Base-by-base conservation (phyloP, 1,140 invertebrate genomes). In the Drosophila asahinai region DNA sequence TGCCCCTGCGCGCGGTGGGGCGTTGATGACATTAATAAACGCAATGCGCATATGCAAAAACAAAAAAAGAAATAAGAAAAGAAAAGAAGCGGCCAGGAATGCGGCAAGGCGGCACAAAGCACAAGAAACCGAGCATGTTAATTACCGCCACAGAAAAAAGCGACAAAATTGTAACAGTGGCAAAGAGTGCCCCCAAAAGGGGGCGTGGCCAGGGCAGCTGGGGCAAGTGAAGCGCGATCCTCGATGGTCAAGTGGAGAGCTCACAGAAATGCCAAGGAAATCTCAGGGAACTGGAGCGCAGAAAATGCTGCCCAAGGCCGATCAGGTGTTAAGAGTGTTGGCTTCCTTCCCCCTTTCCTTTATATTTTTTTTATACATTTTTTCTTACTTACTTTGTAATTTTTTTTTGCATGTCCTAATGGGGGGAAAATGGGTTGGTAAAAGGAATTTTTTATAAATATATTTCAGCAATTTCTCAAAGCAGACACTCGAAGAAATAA, bases 1-100 rank as follows among this genome's bases (percentile, higher is more conserved):
- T 43, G 43, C 27, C 25, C 33, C 49, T n/a, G 27, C 49, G 45
- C 45, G 68, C 57, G 33, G 33, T 66, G 60, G 72, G 80, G 83
- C 83, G 84, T 89, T 87, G 83, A 87, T 87, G 83, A 72, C 83
- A 87, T 87, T 87, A 87, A 87, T 87, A 87, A 87, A 83, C 64
- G 83, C 72, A 83, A 79, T 61, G 72, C 47, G 52, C 76, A 80
- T 86, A 86, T 86, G 83, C 83, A 86, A 87, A 86, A 80, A 83
- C 33, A 40, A 7, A 80, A 83, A 38, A 40, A 7, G 36, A 43
- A 64, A 15, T 6, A 40, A 25, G 14, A 15, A n/a, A 55, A 48
- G 45, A 66, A 64, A 59, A 33, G 33, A 25, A 25, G 38, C 0
- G 36, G 17, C 27, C 33, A 60, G 55, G 47, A 70, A 72, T 57